Base-by-base conservation (phyloP, 1,140 invertebrate genomes). In the Drosophila azteca region DNA sequence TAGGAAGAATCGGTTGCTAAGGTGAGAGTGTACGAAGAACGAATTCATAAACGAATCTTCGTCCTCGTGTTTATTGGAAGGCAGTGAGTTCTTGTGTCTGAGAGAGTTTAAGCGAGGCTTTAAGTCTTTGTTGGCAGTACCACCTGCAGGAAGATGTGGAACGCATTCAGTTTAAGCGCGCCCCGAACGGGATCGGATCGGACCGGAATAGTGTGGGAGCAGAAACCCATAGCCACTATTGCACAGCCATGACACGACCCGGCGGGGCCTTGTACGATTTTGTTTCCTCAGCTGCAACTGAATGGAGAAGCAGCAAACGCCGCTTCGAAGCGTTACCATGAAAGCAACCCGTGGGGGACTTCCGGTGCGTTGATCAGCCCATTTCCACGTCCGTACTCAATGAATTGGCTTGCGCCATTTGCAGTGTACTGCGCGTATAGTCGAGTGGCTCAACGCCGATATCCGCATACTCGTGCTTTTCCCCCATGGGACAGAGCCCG, bases 1-100 rank as follows among this genome's bases (percentile, higher is more conserved):
- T 84, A 84, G 81, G 81, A 84, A 84, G 81, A 87, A 81, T 84
- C 61, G 59, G 62, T 83, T 82, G 79, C 77, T 54, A 49, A 73
- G 71, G 67, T 57, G 59, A 53, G 71, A 68, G 50, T 68, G 50
- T 76, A 74, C 66, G 60, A 67, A 20, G 20, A 29, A 73, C 63
- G 49, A 77, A 80, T 79, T 82, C 76, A 65, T 50, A 51, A 75
- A 67, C 68, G 68, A 61, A 67, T 68, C 55, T 65, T 29, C 50
- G 65, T 64, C 66, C 63, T 77, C 26, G 66, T 60, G 63, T 54
- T 13, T 44, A 75, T 65, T 84, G 81, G 81, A 84, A 84, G 81
- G 81, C 81, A 84, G 81, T 84, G 82, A 87, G 80, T 79, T 78
- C 76, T 74, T 72, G 24, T 66, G 48, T 67, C 49, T 67, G 45